Evolutionary conservation across 1,140 invertebrate species (phyloP).

Genomic region (Euschistus heros): DNA sequence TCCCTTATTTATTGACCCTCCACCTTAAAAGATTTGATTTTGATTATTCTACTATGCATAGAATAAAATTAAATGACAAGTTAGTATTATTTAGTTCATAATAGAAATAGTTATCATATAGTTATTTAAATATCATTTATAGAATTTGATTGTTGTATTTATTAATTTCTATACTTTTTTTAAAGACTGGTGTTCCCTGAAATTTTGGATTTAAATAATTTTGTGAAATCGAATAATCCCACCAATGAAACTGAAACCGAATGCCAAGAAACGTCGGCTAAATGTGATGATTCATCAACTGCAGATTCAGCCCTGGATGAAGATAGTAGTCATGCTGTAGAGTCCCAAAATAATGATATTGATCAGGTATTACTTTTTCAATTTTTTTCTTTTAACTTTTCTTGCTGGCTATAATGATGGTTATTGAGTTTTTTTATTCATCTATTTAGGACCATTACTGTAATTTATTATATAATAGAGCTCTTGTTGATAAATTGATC

Average conservation of each 20-base stretch:
- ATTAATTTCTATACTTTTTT: not conserved
- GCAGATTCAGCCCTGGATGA: slow-evolving; percentile 48
- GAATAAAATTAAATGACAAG: slow-evolving; percentile 88
- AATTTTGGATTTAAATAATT: slow-evolving; percentile 67
- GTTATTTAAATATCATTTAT: not conserved
- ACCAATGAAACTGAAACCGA: slow-evolving; percentile 7
- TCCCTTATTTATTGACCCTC: slow-evolving; percentile 79
- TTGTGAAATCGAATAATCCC: slow-evolving; percentile 43
- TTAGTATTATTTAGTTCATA: slow-evolving; percentile 37
- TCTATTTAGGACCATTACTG: not conserved
- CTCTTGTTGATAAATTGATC: not conserved
- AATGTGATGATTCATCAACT: slow-evolving; percentile 53
- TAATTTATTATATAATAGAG: not conserved
- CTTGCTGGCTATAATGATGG: too few species aligned
- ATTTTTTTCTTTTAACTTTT: not conserved
- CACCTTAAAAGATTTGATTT: slow-evolving; percentile 88
- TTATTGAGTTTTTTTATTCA: not conserved
- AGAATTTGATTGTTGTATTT: not conserved
- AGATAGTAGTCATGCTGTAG: slow-evolving; percentile 41
- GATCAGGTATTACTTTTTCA: slow-evolving; percentile 29
- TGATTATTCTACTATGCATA: slow-evolving; percentile 73
- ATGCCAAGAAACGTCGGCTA: not conserved
- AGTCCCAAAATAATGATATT: slow-evolving; percentile 10
- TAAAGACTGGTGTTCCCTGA: slow-evolving; percentile 75
- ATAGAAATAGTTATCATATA: not conserved